Conservation (phyloP, 2,888 invertebrate species). For the Lucinisca nassula region DNA sequence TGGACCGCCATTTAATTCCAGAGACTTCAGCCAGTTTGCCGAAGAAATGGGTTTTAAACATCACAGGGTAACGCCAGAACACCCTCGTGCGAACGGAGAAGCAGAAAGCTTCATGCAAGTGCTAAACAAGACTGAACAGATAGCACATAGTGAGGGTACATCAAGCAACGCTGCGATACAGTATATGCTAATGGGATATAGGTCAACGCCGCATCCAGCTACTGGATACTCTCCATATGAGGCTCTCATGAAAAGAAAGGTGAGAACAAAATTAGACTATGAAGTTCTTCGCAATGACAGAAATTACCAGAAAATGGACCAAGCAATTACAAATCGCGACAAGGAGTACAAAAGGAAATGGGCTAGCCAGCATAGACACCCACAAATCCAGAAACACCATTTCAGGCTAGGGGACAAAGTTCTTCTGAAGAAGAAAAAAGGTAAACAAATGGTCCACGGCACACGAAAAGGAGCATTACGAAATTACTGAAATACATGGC, state of each 20-base stretch:
- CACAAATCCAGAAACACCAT: neutral
- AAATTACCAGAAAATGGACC: neutral
- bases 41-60: conserved; percentile 47
- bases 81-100: conserved; percentile 55
- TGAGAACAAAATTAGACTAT: conserved; percentile 37
- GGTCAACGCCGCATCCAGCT: conserved; percentile 53
- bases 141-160: conserved; percentile 14
- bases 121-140: conserved; percentile 48
- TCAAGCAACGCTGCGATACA: conserved; percentile 29
- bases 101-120: conserved; percentile 52
- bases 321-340: neutral
- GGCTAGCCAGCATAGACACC: neutral
- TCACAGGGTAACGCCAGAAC: conserved; percentile 45
- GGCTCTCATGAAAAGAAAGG: conserved; percentile 21
- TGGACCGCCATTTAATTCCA: conserved; percentile 52
- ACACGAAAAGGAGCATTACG: conserved; percentile 46
- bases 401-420: conserved; percentile 40
- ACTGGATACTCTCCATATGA: conserved; percentile 43
- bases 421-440: conserved; percentile 25
- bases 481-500: conserved; percentile 25
- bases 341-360: neutral
- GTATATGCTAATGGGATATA: conserved; percentile 47
- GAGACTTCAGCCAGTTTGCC: conserved; percentile 46
- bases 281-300: neutral
- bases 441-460: conserved; percentile 33